Base-by-base conservation (phyloP, 2,888 invertebrate species). In the Aquatica leii region DNA sequence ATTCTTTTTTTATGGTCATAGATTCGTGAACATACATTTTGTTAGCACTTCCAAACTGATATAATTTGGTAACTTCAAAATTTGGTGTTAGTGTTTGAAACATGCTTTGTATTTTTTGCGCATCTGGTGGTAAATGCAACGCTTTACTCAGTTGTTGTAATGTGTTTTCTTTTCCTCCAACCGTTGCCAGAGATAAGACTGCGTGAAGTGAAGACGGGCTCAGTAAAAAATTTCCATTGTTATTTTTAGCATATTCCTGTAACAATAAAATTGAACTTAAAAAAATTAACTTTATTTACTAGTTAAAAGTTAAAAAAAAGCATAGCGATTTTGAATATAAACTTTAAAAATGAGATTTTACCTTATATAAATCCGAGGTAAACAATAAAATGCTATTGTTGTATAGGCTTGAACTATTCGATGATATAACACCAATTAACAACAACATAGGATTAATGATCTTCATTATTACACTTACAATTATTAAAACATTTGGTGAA, bases 21-120 rank as follows among this genome's bases (percentile, higher is more conserved):
- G 82, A 82, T 4, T 76, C 43, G 69, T 86, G 85, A 0, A 90
- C 80, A 74, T 88, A 94, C 3, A 94, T 82, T 69, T 88, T 89
- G 62, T 80, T 80, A 4, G 80, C 79, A 0, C 75, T 66, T 0
- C 68, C 66, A 1, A 81, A 67, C 11, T 67, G 71, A 41, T 73
- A 59, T 2, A 72, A 68, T 11, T 66, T 57, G 6, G 60, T 65
- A 9, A 43, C 61, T 35, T 68, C 67, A 5, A 76, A 62, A 17
- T 21, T 21, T n/a, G 20, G 20, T 4, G 21, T 9, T n/a, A 49
- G 6, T 6, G 18, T 49, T 9, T 49, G 12, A 8, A 49, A 21
- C 20, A 49, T 49, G 4, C n/a, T 18, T 1, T 11, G 20, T n/a
- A 18, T 49, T 49, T 21, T 24, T 5, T 17, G 9, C 5, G 20